Base-by-base conservation (phyloP, 30 jellyfish, hydroid and myxozoan species). In the Cassiopea andromeda region DNA sequence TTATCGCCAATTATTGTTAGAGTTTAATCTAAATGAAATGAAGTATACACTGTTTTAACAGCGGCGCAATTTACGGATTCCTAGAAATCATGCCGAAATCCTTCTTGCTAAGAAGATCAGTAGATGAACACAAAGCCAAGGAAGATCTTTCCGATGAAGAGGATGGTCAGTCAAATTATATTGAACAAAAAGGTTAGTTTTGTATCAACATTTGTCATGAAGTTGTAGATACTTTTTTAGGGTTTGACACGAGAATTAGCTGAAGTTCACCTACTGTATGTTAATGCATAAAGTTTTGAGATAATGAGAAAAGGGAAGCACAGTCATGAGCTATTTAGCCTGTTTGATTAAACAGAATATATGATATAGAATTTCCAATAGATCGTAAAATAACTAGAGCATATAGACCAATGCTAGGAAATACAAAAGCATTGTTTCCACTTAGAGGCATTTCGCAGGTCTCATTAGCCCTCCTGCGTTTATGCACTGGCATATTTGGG, bases 81-180 rank as follows among this genome's bases (percentile, higher is more conserved):
- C 47, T 2, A 61, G 14, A 46, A 80, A 82, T 59, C 48, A 93
- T 93, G 98, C 98, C 98, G 75, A 93, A 88, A 80, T 88, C 98
- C 18, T 93, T 93, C 84, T 77, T 93, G 54, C 67, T 93, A 49
- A 80, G 97, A 70, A 73, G 98, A 78, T 66, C 90, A 44, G 48
- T 76, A 1, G 90, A 69, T 15, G 94, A 87, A n/a, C 90, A 82
- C 48, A 77, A 71, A 69, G 15, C 38, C 1, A 76, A 68, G 49
- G 92, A 71, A 61, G 80, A 80, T 2, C 4, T 80, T 27, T 48
- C 69, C 46, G 80, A 80, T 27, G 79, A 80, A 1, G 91, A 83
- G 5, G 91, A 70, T 18, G 16, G 70, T 38, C 69, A 68, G 10
- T 64, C 57, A 17, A 12, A 48, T 68, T 27, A 75, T 18, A 27